A percentile compares a stretch with the other conserved stretches of the same genome.
These are phyloP conservation scores for Pseudomyrmex pallidus DNA, from an alignment of 1,140 invertebrate genomes.

Conservation along the genomic window DNA sequence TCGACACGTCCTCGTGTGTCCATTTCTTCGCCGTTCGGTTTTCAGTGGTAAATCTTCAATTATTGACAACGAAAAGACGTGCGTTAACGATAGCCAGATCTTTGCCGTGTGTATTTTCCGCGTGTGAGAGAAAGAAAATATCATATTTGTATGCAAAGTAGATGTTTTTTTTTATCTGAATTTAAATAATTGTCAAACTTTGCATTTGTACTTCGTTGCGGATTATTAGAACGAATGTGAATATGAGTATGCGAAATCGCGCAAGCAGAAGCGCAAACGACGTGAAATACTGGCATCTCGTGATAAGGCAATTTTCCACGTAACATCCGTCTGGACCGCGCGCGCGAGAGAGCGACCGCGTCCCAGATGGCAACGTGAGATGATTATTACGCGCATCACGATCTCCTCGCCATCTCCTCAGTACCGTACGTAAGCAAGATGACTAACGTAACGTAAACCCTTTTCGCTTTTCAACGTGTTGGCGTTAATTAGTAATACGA, in stretches of 20 bases:
- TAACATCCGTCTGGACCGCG: conserved; percentile 21
- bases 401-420: conserved; percentile 14
- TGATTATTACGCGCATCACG: conserved; percentile 50
- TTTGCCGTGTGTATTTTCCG: neutral
- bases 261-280: neutral
- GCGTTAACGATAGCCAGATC: neutral
- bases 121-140: neutral
- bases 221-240: neutral
- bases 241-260: neutral
- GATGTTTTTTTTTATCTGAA: no score
- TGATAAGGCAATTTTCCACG: conserved; percentile 52
- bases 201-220: neutral
- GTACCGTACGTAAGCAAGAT: conserved; percentile 56
- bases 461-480: neutral
- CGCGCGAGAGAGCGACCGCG: conserved; percentile 16
- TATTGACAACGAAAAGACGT: neutral
- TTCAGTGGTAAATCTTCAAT: conserved; percentile 42
- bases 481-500: conserved; percentile 27
- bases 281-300: conserved; percentile 10
- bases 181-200: no score
- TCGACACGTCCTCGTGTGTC: neutral
- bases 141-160: no score
- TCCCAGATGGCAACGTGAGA: conserved; percentile 55
- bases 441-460: conserved; percentile 27
- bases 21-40: conserved; percentile 5